Percentiles rank a stretch among this genome's conserved stretches.
Evolutionary conservation across 1,140 invertebrate genomes (phyloP).

Genomic region (Cataglyphis hispanica): DNA sequence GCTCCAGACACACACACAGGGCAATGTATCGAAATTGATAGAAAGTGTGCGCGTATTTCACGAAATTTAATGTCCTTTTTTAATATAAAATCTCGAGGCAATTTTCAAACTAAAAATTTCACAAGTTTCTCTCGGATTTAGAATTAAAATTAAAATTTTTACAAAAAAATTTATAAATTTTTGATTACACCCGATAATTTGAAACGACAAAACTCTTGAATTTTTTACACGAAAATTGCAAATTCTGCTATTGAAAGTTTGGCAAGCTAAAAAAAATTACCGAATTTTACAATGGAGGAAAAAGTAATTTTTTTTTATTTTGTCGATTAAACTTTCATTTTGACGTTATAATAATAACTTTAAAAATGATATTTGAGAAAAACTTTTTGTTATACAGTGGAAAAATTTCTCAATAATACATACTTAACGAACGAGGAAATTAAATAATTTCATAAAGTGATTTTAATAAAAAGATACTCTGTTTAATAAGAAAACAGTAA

Average conservation of each 20-base stretch:
- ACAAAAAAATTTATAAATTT: not conserved
- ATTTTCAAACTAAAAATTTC: not conserved
- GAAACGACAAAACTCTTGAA: not conserved
- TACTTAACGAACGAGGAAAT: not conserved
- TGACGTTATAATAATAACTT: not conserved
- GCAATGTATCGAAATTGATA: not conserved
- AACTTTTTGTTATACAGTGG: not conserved
- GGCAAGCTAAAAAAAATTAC: not conserved
- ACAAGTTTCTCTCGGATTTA: not conserved
- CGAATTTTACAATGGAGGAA: not conserved
- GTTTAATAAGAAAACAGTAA: no score
- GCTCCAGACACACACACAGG: not conserved
- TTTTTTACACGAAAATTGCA: not conserved
- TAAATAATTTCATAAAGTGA: constrained; percentile 8
- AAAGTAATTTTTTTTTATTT: not conserved
- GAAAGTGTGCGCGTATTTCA: not conserved
- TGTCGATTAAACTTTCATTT: constrained; percentile 18
- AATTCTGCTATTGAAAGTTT: not conserved
- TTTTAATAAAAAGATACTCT: not conserved
- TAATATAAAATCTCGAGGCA: not conserved
- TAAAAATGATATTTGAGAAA: not conserved
- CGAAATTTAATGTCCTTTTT: not conserved
- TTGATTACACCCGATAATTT: not conserved
- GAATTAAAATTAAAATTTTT: not conserved
- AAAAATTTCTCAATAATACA: not conserved